phyloP scores from a whole-genome alignment of 2,888 invertebrate genomes.

The Nebria brevicollis region DNA sequence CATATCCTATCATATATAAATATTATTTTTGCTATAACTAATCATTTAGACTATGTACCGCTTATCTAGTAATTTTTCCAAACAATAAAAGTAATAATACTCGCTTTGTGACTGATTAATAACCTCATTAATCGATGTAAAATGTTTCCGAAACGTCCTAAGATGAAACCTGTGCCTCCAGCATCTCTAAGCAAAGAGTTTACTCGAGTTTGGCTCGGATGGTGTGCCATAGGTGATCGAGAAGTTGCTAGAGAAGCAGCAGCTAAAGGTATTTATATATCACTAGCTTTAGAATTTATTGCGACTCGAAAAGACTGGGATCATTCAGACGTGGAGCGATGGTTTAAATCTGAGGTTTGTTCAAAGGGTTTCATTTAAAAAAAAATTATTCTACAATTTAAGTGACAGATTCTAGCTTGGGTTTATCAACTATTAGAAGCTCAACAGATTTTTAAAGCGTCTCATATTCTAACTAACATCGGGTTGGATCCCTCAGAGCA shows the following conservation, averaged over 20 bases:
- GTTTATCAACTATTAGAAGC: slow-evolving; percentile 70
- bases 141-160: slow-evolving; percentile 22
- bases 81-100: background rate
- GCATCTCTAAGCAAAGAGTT: slow-evolving; percentile 56
- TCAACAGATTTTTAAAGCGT: slow-evolving; percentile 73
- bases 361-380: slow-evolving; percentile 3
- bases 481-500: slow-evolving; percentile 69
- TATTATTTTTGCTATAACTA: background rate
- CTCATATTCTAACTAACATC: slow-evolving; percentile 73
- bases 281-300: slow-evolving; percentile 69
- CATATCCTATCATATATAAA: background rate
- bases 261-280: slow-evolving; percentile 72
- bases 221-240: slow-evolving; percentile 71
- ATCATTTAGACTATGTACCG: background rate
- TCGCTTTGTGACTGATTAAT: background rate
- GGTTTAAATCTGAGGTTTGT: slow-evolving; percentile 69
- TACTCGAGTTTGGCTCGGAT: slow-evolving; percentile 70
- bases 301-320: slow-evolving; percentile 67
- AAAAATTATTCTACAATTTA: background rate
- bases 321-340: slow-evolving; percentile 65
- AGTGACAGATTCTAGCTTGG: slow-evolving; percentile 70
- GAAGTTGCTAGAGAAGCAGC: slow-evolving; percentile 76
- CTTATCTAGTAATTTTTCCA: background rate
- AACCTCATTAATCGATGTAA: background rate
- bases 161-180: slow-evolving; percentile 55